Evolutionary conservation across 1,140 invertebrate genomes (phyloP).

Genomic region (Atopsyche davidsoni): DNA sequence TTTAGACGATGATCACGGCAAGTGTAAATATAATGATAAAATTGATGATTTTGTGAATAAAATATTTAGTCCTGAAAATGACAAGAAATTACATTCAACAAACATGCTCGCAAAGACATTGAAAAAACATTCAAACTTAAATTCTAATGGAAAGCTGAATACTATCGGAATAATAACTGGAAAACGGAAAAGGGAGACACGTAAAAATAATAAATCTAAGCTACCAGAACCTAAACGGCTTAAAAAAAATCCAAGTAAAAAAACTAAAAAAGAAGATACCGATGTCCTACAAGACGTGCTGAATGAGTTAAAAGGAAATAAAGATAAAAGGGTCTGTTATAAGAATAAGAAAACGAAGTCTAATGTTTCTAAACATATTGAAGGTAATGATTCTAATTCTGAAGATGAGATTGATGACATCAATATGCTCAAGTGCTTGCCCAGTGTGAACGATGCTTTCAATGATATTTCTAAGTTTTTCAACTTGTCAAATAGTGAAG

Average conservation of each 20-base stretch:
- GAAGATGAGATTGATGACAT: slow-evolving; percentile 30
- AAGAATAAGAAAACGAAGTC: slow-evolving; percentile 4
- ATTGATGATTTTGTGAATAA: slow-evolving; percentile 26
- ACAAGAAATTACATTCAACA: slow-evolving; percentile 26
- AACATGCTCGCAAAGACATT: slow-evolving; percentile 38
- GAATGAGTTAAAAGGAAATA: slow-evolving; percentile 14
- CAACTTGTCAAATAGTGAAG: slow-evolving; percentile 21
- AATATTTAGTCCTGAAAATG: slow-evolving; percentile 25
- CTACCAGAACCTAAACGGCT: slow-evolving; percentile 1
- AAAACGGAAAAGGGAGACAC: slow-evolving; percentile 33
- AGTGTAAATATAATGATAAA: slow-evolving; percentile 25
- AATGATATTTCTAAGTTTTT: slow-evolving; percentile 38
- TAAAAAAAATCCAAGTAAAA: not conserved
- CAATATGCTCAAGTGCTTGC: slow-evolving; percentile 37
- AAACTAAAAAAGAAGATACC: not conserved
- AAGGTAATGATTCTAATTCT: slow-evolving; percentile 23
- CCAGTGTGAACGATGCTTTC: slow-evolving; percentile 44
- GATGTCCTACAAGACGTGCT: slow-evolving; percentile 8
- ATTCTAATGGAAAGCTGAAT: slow-evolving; percentile 34
- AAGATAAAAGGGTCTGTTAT: slow-evolving; percentile 2
- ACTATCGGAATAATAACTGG: slow-evolving; percentile 30
- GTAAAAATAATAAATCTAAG: slow-evolving; percentile 11
- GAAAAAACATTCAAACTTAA: slow-evolving; percentile 41
- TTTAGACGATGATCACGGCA: not conserved
- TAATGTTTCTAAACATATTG: slow-evolving; percentile 3